A percentile compares a stretch with the other conserved stretches of the same genome.
These are phyloP conservation scores for Alauda arvensis DNA, from an alignment of 2,797 vertebrate genomes.

Conservation along the genomic window DNA sequence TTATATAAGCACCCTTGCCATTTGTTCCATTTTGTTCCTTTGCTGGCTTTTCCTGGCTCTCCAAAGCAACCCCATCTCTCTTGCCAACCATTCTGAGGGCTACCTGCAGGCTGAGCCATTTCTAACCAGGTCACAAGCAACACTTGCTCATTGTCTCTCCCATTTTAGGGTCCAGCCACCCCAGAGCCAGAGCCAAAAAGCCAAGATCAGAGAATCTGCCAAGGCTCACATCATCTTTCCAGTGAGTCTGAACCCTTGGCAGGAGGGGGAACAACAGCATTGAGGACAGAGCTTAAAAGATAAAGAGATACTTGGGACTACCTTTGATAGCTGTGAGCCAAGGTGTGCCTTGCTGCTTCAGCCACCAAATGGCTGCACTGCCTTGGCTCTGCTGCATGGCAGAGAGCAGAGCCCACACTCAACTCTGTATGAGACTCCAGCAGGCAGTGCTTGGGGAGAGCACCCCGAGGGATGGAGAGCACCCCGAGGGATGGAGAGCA, in stretches of 20 bases:
- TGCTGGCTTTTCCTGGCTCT: neutral
- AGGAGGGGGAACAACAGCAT: neutral
- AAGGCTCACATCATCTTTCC: neutral
- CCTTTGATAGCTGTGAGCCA: neutral
- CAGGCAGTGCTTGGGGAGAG: accelerated
- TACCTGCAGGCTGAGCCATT: neutral
- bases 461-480: accelerated
- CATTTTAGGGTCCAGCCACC: neutral
- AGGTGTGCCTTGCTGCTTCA: neutral
- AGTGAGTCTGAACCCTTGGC: neutral
- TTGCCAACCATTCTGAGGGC: neutral
- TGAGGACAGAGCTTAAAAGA: neutral
- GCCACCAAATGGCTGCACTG: neutral
- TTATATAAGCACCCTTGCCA: neutral
- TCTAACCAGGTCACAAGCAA: neutral
- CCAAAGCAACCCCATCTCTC: accelerated
- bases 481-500: too few species aligned
- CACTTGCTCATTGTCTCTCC: neutral
- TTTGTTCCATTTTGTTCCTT: neutral
- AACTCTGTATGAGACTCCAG: neutral
- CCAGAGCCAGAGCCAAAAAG: neutral
- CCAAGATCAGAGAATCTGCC: neutral
- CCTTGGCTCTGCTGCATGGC: neutral
- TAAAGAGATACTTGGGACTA: neutral
- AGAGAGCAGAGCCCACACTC: neutral